Conservation (phyloP, 2,888 invertebrate genomes). For the Ryuthela nishihirai region DNA sequence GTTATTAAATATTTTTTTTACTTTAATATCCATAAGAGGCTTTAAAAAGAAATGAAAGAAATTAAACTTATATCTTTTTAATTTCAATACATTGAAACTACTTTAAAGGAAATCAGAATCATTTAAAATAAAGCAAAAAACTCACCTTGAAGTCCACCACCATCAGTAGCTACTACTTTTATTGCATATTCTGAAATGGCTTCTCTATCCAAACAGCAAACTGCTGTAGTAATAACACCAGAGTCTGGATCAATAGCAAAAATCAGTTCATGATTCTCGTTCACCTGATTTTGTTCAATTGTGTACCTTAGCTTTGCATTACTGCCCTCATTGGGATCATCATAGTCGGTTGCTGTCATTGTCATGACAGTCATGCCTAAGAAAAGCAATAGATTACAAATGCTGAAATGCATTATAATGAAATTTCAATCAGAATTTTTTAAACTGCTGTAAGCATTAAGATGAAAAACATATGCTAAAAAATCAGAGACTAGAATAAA, state of each 20-base stretch:
- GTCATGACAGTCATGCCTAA: slow-evolving; percentile 50
- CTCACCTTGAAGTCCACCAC: slow-evolving; percentile 45
- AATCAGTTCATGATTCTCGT: slow-evolving; percentile 48
- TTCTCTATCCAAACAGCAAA: slow-evolving; percentile 45
- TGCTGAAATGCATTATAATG: neutral
- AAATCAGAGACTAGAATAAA: too few relatives aligned
- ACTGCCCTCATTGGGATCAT: slow-evolving; percentile 50
- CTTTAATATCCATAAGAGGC: too few relatives aligned
- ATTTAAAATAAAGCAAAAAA: neutral
- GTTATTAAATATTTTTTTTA: too few relatives aligned
- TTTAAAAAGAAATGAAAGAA: too few relatives aligned
- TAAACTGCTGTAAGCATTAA: too few relatives aligned
- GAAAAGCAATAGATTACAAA: too few relatives aligned
- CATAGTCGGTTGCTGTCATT: slow-evolving; percentile 52
- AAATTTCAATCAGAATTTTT: neutral
- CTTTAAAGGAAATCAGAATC: too few relatives aligned
- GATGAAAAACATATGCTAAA: neutral
- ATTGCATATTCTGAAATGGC: slow-evolving; percentile 44
- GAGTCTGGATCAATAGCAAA: slow-evolving; percentile 49
- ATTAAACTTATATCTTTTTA: too few relatives aligned
- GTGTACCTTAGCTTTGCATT: slow-evolving; percentile 53
- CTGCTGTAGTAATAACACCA: slow-evolving; percentile 46
- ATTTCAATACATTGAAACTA: too few relatives aligned
- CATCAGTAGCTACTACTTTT: slow-evolving; percentile 43
- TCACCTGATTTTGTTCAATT: slow-evolving; percentile 42